Conservation (phyloP, 2,888 invertebrate genomes). For the Drosophila eohydei region DNA sequence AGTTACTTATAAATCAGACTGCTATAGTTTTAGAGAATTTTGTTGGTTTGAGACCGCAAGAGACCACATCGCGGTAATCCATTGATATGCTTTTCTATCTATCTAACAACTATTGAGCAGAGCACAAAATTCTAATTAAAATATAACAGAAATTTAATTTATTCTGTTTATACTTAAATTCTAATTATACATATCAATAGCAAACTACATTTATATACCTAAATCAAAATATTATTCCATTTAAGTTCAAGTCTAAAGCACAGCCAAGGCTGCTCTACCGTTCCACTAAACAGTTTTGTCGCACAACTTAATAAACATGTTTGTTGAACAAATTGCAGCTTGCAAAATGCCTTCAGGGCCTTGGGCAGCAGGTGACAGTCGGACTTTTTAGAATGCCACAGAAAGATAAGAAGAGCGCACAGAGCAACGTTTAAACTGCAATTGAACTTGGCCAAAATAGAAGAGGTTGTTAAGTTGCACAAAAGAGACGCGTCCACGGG, state of each 20-base stretch:
- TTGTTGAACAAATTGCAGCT: constrained; percentile 9
- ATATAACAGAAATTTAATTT: too few species aligned
- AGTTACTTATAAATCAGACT: too few species aligned
- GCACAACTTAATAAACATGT: background rate
- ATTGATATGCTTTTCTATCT: too few species aligned
- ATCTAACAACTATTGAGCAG: too few species aligned
- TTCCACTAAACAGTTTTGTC: background rate
- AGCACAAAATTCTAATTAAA: too few species aligned
- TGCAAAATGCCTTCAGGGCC: constrained; percentile 3
- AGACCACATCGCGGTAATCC: too few species aligned
- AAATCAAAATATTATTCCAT: background rate
- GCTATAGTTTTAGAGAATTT: too few species aligned
- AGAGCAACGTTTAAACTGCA: constrained; percentile 45
- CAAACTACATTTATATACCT: too few species aligned
- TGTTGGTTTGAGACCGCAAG: too few species aligned
- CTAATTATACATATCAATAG: too few species aligned
- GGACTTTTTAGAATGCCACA: constrained; percentile 10
- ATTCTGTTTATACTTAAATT: too few species aligned
- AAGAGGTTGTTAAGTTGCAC: constrained; percentile 10
- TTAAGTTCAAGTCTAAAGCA: background rate
- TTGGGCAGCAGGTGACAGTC: background rate
- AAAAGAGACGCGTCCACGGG: background rate
- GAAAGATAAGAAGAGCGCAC: constrained; percentile 19
- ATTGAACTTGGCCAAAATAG: constrained; percentile 31
- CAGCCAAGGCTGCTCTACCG: too few species aligned